Conservation (phyloP, 2,888 invertebrate genomes). For the Scrobipalpa atriplicella region DNA sequence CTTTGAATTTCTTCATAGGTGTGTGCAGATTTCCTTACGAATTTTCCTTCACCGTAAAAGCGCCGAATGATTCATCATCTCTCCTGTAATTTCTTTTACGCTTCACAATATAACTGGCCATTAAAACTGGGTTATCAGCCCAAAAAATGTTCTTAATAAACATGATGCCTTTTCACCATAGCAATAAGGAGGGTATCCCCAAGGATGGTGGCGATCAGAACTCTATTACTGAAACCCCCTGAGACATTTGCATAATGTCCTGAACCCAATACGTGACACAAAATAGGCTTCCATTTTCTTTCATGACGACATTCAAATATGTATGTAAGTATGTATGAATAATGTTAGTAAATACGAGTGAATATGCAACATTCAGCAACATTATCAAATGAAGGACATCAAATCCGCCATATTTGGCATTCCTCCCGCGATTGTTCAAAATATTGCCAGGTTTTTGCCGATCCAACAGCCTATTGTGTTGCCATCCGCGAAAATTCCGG, state of each 20-base stretch:
- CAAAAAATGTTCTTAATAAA: constrained; percentile 11
- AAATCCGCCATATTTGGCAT: no score
- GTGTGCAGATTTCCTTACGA: no score
- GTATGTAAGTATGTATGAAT: not conserved
- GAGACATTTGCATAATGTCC: constrained; percentile 34
- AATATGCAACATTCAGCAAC: no score
- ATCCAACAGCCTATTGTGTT: constrained; percentile 78
- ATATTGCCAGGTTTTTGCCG: constrained; percentile 69
- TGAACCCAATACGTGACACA: constrained; percentile 18
- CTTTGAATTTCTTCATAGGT: no score
- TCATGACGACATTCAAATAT: not conserved
- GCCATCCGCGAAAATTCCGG: constrained; percentile 65
- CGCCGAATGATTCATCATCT: no score
- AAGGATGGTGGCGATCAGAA: constrained; percentile 24
- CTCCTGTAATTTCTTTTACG: not conserved
- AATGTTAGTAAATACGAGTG: no score
- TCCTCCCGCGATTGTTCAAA: constrained; percentile 26
- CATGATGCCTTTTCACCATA: not conserved
- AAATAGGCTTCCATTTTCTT: not conserved
- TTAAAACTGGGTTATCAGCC: not conserved
- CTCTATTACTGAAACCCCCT: constrained; percentile 30
- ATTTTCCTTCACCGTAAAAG: no score
- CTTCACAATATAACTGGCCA: not conserved
- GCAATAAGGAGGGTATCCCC: constrained; percentile 11
- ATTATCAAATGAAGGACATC: no score